These are phyloP conservation scores for Ictalurus punctatus DNA, from an alignment of 2,113 vertebrate species.

Conservation along the genomic window DNA sequence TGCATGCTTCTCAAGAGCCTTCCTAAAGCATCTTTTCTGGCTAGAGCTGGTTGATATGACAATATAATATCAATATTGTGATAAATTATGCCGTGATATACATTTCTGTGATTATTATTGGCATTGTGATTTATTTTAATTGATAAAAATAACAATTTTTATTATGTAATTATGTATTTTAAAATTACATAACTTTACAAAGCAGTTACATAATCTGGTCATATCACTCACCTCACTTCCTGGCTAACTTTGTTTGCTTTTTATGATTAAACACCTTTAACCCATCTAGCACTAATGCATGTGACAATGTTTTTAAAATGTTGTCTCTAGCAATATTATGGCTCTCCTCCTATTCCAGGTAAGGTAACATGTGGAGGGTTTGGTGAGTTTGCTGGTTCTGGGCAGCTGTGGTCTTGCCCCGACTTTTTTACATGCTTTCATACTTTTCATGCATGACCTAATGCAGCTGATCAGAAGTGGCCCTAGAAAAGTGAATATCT, in stretches of 20 bases:
- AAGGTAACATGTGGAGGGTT: background rate
- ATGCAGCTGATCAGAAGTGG: slow-evolving; percentile 24
- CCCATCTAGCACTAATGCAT: background rate
- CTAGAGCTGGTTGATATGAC: background rate
- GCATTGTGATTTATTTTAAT: background rate
- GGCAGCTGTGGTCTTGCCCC: background rate
- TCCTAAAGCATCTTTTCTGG: background rate
- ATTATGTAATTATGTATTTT: background rate
- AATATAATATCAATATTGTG: background rate
- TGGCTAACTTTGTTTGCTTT: background rate
- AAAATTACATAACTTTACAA: background rate
- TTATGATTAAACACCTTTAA: background rate
- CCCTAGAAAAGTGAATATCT: slow-evolving; percentile 6
- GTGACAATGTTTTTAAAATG: background rate
- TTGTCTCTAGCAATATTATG: background rate
- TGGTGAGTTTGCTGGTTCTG: background rate
- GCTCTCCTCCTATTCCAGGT: background rate
- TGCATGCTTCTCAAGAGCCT: too few species aligned
- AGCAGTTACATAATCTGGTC: background rate
- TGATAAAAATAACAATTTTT: too few species aligned
- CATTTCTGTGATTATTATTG: background rate
- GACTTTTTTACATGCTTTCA: background rate
- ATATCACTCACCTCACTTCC: background rate
- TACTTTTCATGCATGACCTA: slow-evolving; percentile 2
- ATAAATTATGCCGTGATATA: background rate